Percentiles rank a stretch among this genome's conserved stretches.
These are phyloP conservation scores for Hemiprocne comata DNA, from an alignment of 2,113 vertebrate genomes.

Conservation along the genomic window DNA sequence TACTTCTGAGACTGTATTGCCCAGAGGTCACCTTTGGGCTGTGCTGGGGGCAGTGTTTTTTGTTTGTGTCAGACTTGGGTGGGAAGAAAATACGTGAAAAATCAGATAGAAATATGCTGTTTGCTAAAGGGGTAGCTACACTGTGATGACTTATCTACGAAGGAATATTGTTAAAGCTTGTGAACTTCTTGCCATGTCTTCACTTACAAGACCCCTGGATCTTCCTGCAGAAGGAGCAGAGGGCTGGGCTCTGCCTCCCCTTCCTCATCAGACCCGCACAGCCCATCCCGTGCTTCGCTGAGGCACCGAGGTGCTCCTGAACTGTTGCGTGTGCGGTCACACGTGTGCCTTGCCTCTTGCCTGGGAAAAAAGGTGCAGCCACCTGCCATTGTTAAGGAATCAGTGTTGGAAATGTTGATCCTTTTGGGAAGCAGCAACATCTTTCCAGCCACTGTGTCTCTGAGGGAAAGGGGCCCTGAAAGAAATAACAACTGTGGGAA, in stretches of 20 bases:
- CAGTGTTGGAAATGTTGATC: background rate
- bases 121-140: background rate
- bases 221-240: background rate
- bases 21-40: constrained; percentile 32
- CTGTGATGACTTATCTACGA: background rate
- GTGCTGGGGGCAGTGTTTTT: constrained; percentile 16
- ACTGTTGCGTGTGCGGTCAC: background rate
- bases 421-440: background rate
- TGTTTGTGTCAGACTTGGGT: constrained; percentile 48
- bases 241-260: background rate
- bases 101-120: constrained; percentile 33
- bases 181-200: background rate
- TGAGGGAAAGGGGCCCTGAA: background rate
- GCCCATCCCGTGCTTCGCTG: rapidly evolving
- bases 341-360: rapidly evolving
- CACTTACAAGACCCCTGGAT: background rate
- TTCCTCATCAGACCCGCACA: background rate
- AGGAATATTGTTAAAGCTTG: background rate
- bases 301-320: background rate
- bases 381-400: background rate
- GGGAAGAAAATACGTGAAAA: constrained; percentile 35
- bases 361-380: background rate
- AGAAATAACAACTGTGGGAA: background rate
- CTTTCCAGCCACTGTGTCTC: background rate
- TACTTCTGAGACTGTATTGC: constrained; percentile 35